These are phyloP conservation scores for Macrostomum lignano DNA, from an alignment of 1,140 invertebrate genomes.

Conservation along the genomic window DNA sequence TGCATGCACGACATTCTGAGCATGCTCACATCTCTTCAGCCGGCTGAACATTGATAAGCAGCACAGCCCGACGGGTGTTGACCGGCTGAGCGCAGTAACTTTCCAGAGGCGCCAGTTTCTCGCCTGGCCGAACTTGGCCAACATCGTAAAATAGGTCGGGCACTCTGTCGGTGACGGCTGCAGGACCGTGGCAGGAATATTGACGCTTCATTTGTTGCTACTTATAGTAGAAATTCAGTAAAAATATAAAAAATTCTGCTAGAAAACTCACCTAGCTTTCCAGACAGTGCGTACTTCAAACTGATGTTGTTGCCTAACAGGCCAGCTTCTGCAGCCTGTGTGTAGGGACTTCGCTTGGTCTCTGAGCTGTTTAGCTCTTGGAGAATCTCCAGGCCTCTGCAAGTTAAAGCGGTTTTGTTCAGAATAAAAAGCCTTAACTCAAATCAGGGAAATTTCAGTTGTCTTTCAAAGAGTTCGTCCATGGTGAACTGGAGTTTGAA, in stretches of 20 bases:
- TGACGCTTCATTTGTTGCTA: too few relatives aligned
- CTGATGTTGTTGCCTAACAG: conserved; percentile 25
- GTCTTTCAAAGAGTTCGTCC: too few relatives aligned
- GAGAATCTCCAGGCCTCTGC: too few relatives aligned
- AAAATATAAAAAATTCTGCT: background rate
- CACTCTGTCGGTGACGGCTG: conserved; percentile 20
- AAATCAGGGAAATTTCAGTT: too few relatives aligned
- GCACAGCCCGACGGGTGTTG: conserved; percentile 19
- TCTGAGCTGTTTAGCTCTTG: conserved; percentile 5
- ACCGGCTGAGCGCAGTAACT: conserved; percentile 16
- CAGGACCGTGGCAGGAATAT: conserved; percentile 6
- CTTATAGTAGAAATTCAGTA: background rate
- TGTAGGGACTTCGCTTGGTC: conserved; percentile 14
- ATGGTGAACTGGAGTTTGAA: too few relatives aligned
- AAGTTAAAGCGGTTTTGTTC: too few relatives aligned
- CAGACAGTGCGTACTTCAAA: conserved; percentile 19
- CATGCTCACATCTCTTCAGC: too few relatives aligned
- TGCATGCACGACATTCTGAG: too few relatives aligned
- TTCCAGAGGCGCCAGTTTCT: conserved; percentile 17
- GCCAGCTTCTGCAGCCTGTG: conserved; percentile 8
- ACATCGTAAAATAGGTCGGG: conserved; percentile 25
- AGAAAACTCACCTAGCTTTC: conserved; percentile 10
- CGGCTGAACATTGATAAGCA: conserved; percentile 19
- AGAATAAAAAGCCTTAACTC: too few relatives aligned
- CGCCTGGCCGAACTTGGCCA: conserved; percentile 17